Conservation (phyloP, 2,888 invertebrate species). For the Dioctria rufipes region DNA sequence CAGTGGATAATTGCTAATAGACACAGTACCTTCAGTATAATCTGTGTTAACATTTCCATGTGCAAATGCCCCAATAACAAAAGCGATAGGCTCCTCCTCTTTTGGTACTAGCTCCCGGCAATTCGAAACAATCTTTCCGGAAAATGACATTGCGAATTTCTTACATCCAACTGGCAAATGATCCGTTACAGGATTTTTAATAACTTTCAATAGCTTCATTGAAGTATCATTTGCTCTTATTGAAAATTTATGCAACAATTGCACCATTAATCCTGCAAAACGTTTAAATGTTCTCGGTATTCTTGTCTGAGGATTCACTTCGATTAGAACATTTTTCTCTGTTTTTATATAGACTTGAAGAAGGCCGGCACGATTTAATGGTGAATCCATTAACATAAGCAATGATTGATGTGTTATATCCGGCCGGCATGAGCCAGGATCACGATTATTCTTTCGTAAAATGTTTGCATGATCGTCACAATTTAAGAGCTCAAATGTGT, state of each 20-base stretch:
- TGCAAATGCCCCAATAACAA: slow-evolving; percentile 97
- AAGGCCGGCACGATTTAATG: slow-evolving; percentile 94
- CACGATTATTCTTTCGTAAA: slow-evolving; percentile 87
- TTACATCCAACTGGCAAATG: slow-evolving; percentile 95
- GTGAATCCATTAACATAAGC: slow-evolving; percentile 97
- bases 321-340: slow-evolving; percentile 92
- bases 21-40: slow-evolving; percentile 91
- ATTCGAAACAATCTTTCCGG: slow-evolving; percentile 79
- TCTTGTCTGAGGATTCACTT: slow-evolving; percentile 96
- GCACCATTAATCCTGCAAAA: slow-evolving; percentile 98
- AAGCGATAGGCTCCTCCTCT: slow-evolving; percentile 86
- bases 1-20: slow-evolving; percentile 96
- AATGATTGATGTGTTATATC: slow-evolving; percentile 98
- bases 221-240: slow-evolving; percentile 93
- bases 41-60: slow-evolving; percentile 92
- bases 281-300: slow-evolving; percentile 97
- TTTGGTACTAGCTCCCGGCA: slow-evolving; percentile 85
- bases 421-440: slow-evolving; percentile 91
- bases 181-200: slow-evolving; percentile 95
- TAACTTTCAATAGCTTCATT: slow-evolving; percentile 92
- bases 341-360: slow-evolving; percentile 97
- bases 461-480: slow-evolving; percentile 93
- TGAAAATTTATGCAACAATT: slow-evolving; percentile 94
- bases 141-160: slow-evolving; percentile 93
- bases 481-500: slow-evolving; percentile 90